A percentile compares a stretch with the other conserved stretches of the same genome.
phyloP scores from a whole-genome alignment of 2,888 invertebrate species.

The Rhyacophila evoluta region DNA sequence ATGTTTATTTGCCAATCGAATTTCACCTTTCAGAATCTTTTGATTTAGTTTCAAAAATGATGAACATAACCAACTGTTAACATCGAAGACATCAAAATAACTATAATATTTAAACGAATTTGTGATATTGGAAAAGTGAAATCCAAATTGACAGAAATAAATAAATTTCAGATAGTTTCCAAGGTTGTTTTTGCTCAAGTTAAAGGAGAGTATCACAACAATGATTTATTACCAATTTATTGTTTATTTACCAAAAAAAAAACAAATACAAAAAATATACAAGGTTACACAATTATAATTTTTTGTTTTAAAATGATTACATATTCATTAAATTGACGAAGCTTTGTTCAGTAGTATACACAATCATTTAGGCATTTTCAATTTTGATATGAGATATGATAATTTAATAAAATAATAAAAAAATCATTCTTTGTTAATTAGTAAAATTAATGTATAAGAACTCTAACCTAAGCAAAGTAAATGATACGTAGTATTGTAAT shows the following conservation, averaged over 20 bases:
- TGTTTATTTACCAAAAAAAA: slow-evolving; percentile 21
- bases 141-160: too few relatives aligned
- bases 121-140: too few relatives aligned
- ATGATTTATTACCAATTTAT: not conserved
- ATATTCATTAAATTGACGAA: not conserved
- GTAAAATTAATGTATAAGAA: not conserved
- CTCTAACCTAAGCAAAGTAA: not conserved
- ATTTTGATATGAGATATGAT: not conserved
- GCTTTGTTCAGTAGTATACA: not conserved
- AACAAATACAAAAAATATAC: slow-evolving; percentile 18
- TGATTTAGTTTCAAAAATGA: too few relatives aligned
- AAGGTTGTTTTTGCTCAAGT: too few relatives aligned
- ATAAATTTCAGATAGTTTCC: too few relatives aligned
- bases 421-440: not conserved
- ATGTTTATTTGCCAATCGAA: too few relatives aligned
- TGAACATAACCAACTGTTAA: too few relatives aligned
- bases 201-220: too few relatives aligned
- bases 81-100: too few relatives aligned
- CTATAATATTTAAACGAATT: too few relatives aligned
- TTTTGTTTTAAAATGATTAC: not conserved
- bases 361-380: not conserved
- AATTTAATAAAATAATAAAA: not conserved
- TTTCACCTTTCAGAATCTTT: too few relatives aligned
- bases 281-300: not conserved
- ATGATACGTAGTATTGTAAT: not conserved